Conservation (phyloP, 1,140 invertebrate genomes). For the Saccostrea cuccullata region DNA sequence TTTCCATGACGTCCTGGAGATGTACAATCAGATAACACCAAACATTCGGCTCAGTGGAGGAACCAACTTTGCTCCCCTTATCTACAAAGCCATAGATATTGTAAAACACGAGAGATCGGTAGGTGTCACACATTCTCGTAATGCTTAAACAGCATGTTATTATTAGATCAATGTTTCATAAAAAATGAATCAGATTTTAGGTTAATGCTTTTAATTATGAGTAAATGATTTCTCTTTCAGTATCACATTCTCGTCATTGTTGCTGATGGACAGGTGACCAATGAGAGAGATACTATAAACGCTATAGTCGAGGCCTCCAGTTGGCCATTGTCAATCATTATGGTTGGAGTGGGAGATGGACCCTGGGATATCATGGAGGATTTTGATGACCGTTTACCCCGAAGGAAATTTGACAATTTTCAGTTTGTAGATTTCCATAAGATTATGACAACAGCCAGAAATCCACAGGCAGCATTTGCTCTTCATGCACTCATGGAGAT, state of each 20-base stretch:
- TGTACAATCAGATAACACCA: slow-evolving; percentile 70
- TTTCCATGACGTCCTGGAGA: slow-evolving; percentile 69
- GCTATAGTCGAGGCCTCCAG: slow-evolving; percentile 81
- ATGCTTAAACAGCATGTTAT: too few species aligned
- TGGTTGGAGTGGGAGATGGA: slow-evolving; percentile 81
- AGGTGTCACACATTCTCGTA: not conserved
- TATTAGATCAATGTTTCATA: too few species aligned
- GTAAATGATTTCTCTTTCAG: slow-evolving; percentile 61
- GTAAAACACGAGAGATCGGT: slow-evolving; percentile 63
- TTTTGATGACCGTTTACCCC: slow-evolving; percentile 80
- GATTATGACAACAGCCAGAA: slow-evolving; percentile 70
- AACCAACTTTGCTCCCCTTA: slow-evolving; percentile 80
- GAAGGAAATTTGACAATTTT: slow-evolving; percentile 81
- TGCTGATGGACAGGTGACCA: slow-evolving; percentile 80
- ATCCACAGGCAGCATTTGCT: slow-evolving; percentile 79
- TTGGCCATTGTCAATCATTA: slow-evolving; percentile 80
- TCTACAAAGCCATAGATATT: slow-evolving; percentile 78
- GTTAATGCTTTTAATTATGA: too few species aligned
- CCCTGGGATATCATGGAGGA: slow-evolving; percentile 81
- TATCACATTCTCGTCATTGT: slow-evolving; percentile 81
- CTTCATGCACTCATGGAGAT: slow-evolving; percentile 80
- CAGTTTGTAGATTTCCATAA: slow-evolving; percentile 80
- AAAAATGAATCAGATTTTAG: too few species aligned
- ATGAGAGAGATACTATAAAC: slow-evolving; percentile 77
- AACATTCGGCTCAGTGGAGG: slow-evolving; percentile 78